Evolutionary conservation across 2,888 invertebrate genomes (phyloP).

Genomic region (Nymphalis c-album): DNA sequence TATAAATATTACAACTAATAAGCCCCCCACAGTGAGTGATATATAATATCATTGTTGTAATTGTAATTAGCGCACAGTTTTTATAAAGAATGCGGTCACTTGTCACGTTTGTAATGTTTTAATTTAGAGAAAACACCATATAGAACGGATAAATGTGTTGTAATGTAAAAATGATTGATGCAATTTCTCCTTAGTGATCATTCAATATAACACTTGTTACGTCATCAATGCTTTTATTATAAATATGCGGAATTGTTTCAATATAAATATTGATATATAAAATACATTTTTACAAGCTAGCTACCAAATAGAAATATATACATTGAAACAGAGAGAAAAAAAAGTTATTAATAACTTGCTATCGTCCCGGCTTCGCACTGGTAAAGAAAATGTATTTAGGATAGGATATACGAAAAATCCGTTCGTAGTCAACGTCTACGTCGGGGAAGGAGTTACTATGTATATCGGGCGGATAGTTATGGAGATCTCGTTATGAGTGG

Average conservation of each 20-base stretch:
- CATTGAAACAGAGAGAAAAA: no score
- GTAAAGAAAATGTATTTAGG: no score
- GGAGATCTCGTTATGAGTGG: no score
- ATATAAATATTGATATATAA: background rate
- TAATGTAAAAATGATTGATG: constrained; percentile 41
- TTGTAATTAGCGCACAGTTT: constrained; percentile 4
- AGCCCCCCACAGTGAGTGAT: background rate
- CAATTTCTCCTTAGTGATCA: constrained; percentile 17
- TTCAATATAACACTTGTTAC: constrained; percentile 3
- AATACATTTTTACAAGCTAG: no score
- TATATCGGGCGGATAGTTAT: no score
- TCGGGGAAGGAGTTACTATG: no score
- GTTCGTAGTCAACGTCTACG: no score
- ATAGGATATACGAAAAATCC: no score
- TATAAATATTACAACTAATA: background rate
- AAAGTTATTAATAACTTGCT: no score
- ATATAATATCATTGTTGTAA: background rate
- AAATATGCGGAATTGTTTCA: background rate
- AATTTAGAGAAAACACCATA: constrained; percentile 34
- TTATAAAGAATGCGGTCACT: constrained; percentile 13
- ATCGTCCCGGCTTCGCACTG: no score
- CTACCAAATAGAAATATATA: no score
- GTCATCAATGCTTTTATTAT: background rate
- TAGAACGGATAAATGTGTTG: constrained; percentile 29
- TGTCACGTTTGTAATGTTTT: constrained; percentile 24